Conservation (phyloP, 2,797 vertebrate species). For the Triplophysa bombifrons region DNA sequence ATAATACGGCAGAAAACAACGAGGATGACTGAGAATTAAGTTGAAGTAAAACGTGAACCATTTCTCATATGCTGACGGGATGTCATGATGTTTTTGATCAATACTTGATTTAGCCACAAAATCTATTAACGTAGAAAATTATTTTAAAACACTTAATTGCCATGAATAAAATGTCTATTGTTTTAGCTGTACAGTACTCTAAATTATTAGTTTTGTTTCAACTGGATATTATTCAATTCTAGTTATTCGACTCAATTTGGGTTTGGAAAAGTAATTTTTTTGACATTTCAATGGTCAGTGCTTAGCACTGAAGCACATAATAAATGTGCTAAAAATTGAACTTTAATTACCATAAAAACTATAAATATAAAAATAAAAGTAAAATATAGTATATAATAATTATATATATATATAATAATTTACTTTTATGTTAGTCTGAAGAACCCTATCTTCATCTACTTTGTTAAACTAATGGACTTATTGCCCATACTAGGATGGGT, state of each 20-base stretch:
- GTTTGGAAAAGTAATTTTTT: neutral
- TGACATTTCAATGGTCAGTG: neutral
- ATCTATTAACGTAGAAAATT: neutral
- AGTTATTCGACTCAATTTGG: neutral
- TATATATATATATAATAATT: too few species aligned
- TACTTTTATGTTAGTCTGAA: neutral
- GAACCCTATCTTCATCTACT: slow-evolving; percentile 9
- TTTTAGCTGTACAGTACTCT: too few species aligned
- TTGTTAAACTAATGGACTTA: slow-evolving; percentile 29
- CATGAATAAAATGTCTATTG: too few species aligned
- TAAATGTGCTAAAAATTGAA: neutral
- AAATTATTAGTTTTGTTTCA: neutral
- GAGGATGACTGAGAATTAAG: neutral
- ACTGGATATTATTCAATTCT: neutral
- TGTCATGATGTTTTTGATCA: neutral
- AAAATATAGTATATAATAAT: too few species aligned
- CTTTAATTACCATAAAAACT: neutral
- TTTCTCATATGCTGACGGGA: slow-evolving; percentile 15
- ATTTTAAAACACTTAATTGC: neutral
- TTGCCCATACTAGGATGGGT: slow-evolving; percentile 66
- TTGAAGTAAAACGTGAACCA: slow-evolving; percentile 14
- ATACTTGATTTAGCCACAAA: neutral
- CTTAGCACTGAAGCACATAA: neutral
- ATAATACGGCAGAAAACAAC: slow-evolving; percentile 13
- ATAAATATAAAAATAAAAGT: too few species aligned